These are phyloP conservation scores for Oreochromis aureus DNA, from an alignment of 2,113 vertebrate species.

Conservation along the genomic window DNA sequence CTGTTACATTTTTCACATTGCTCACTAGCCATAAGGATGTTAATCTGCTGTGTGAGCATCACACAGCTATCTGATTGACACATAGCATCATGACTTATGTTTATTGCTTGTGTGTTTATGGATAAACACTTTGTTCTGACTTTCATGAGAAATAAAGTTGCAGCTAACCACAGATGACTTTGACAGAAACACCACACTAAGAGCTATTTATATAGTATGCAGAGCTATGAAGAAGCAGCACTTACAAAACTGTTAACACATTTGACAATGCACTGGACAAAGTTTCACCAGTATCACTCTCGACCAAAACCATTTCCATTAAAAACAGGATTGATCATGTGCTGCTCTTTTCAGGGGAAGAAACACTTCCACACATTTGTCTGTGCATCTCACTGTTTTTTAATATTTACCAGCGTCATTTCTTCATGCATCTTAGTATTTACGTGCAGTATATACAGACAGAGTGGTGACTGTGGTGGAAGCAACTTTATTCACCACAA, in stretches of 20 bases:
- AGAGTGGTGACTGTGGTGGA: not conserved
- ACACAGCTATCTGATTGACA: accelerated
- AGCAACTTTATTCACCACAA: not conserved
- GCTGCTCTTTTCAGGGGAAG: no score
- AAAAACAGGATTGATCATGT: no score
- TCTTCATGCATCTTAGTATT: not conserved
- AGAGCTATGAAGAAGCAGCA: not conserved
- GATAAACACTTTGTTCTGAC: not conserved
- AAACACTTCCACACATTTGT: no score
- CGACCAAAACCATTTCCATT: no score
- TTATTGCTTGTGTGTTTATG: not conserved
- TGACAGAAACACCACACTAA: not conserved
- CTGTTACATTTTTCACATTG: accelerated
- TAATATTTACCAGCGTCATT: not conserved
- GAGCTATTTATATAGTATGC: not conserved
- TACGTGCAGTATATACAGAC: not conserved
- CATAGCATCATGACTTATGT: not conserved
- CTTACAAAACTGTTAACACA: not conserved
- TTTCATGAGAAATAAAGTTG: not conserved
- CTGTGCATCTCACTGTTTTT: not conserved
- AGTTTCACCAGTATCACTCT: not conserved
- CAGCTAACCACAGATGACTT: not conserved
- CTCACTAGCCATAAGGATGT: not conserved
- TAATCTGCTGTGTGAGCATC: not conserved
- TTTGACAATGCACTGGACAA: accelerated